phyloP scores from a whole-genome alignment of 2,888 invertebrate genomes.

The Eupithecia pulchellata region DNA sequence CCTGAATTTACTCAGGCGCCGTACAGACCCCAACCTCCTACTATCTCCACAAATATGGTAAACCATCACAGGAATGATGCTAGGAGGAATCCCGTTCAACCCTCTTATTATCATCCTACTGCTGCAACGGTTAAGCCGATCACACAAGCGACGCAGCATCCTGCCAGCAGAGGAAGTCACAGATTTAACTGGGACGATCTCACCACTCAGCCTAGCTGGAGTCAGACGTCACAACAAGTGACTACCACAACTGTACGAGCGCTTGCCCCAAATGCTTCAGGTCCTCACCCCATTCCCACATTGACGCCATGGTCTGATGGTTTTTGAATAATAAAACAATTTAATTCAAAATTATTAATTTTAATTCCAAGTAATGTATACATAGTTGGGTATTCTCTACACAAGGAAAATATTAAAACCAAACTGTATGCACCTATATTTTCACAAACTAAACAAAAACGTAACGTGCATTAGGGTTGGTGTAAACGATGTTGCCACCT shows the following conservation, averaged over 20 bases:
- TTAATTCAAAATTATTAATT: not conserved
- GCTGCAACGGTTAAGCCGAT: slow-evolving; percentile 2
- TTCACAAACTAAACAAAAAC: slow-evolving; percentile 14
- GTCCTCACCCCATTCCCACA: slow-evolving; percentile 58
- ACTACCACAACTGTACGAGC: slow-evolving; percentile 20
- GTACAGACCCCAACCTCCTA: slow-evolving; percentile 12
- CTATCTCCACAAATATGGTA: not conserved
- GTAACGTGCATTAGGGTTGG: slow-evolving; percentile 25
- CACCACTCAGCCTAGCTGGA: slow-evolving; percentile 24
- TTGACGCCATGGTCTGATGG: slow-evolving; percentile 63
- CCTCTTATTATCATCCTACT: not conserved
- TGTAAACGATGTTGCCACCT: slow-evolving; percentile 4
- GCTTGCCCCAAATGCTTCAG: slow-evolving; percentile 6
- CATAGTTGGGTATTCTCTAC: not conserved
- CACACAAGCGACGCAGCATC: slow-evolving; percentile 1
- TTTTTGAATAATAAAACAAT: slow-evolving; percentile 52
- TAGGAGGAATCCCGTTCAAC: slow-evolving; percentile 8
- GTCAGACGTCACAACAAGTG: slow-evolving; percentile 9
- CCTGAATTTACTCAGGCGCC: slow-evolving; percentile 10
- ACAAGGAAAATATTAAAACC: not conserved
- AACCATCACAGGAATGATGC: slow-evolving; percentile 7
- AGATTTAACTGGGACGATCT: slow-evolving; percentile 55
- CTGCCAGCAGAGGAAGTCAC: slow-evolving; percentile 51
- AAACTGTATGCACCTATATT: not conserved
- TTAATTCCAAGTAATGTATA: not conserved